Evolutionary conservation across 2,113 vertebrate species (phyloP).

Genomic region (Malurus melanocephalus): DNA sequence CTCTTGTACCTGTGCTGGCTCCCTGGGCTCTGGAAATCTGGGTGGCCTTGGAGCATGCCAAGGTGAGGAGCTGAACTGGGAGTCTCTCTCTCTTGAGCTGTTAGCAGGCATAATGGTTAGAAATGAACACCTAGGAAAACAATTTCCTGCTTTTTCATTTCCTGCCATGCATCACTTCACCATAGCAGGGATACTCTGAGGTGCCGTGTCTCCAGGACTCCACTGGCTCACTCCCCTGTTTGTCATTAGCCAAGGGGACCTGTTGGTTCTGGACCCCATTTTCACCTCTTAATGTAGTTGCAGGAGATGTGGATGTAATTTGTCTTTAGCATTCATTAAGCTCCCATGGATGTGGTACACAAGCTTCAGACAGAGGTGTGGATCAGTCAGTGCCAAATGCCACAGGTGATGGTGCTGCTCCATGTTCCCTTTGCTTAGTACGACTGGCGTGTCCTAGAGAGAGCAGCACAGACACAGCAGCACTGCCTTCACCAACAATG

Average conservation of each 20-base stretch:
- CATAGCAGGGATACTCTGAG: background rate
- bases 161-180: background rate
- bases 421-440: background rate
- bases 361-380: background rate
- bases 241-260: background rate
- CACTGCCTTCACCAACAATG: background rate
- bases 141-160: background rate
- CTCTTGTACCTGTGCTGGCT: background rate
- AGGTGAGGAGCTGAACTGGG: background rate
- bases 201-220: background rate
- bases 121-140: background rate
- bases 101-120: background rate
- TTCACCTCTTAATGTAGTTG: background rate
- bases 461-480: background rate
- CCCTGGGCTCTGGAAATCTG: background rate
- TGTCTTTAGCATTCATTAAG: background rate
- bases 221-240: fast-evolving
- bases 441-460: background rate
- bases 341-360: background rate
- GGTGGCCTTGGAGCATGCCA: background rate
- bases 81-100: background rate
- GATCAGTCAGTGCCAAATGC: background rate
- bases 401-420: background rate
- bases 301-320: background rate
- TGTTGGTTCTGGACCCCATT: background rate